A percentile compares a stretch with the other conserved stretches of the same genome.
Conservation (phyloP, 2,797 vertebrate species). For the Oreonectes daqikongensis region DNA sequence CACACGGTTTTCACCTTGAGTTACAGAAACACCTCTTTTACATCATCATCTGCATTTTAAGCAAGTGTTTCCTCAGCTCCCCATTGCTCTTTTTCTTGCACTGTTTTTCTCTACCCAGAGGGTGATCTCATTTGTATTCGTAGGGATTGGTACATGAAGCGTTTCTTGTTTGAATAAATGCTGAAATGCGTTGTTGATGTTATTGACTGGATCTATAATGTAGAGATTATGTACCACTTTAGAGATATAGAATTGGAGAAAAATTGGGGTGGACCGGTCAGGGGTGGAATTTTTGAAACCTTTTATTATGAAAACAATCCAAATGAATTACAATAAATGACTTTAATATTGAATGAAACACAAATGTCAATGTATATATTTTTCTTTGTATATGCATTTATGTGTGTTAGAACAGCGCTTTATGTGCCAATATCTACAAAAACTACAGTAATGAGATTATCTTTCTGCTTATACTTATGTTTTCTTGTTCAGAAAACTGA, state of each 20-base stretch:
- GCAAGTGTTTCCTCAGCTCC: conserved; percentile 4
- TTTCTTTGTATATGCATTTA: no score
- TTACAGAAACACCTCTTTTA: not conserved
- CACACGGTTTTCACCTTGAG: conserved; percentile 22
- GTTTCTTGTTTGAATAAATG: conserved; percentile 1
- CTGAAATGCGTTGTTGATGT: not conserved
- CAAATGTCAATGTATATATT: no score
- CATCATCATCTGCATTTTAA: conserved; percentile 6
- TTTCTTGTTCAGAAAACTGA: conserved; percentile 62
- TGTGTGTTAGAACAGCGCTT: not conserved
- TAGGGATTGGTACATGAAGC: not conserved
- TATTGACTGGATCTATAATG: not conserved
- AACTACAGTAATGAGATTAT: not conserved
- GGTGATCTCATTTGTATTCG: not conserved
- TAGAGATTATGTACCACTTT: not conserved
- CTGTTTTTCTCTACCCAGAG: conserved; percentile 44
- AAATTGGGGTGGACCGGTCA: no score
- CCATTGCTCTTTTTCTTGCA: conserved; percentile 42
- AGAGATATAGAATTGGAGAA: not conserved
- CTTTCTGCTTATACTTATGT: conserved; percentile 61
- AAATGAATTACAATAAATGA: no score
- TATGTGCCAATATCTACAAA: not conserved
- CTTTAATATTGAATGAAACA: no score
- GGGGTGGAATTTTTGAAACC: no score
- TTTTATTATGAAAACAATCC: no score